Evolutionary conservation across 1,140 invertebrate genomes (phyloP), one percentile per base, ranked within the genome.

Genomic region (Apis florea): DNA sequence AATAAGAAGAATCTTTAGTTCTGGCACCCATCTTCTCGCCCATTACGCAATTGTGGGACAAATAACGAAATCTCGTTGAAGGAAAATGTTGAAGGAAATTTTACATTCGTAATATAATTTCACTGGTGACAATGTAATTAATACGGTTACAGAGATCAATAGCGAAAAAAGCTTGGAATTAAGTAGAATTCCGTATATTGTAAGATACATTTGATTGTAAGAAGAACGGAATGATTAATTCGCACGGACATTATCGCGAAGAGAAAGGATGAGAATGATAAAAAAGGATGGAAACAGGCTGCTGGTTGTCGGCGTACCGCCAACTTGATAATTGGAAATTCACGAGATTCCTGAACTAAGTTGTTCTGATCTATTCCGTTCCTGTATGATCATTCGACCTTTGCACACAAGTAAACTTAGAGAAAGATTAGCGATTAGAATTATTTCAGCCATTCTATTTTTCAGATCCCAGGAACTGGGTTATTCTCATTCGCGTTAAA

Each of bases 321-420:
- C 86, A 89, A 90, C 85, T 91, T 91, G 90, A 90, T 92, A 90
- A 91, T 90, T 91, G 89, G 91, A 92, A 92, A 92, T 92, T 92
- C 90, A 90, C 90, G 85, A 89, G 85, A 91, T 92, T 91, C 90
- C 87, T 87, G 89, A 91, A 91, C 89, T 89, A 90, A 90, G 89
- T 92, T 91, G 88, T 90, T 86, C 85, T 85, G 86, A 87, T 87
- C 89, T 88, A 84, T 85, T 89, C 85, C 83, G 84, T 79, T 82
- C 89, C 58, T 63, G 40, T 73, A 77, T 76, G 68, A 64, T 51
- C 79, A 69, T 53, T 73, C 78, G 74, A 85, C 78, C 85, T 85
- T 72, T 61, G 64, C 69, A 69, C 70, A 72, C 64, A 47, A 19
- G 47, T 67, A 76, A 86, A 79, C 82, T 69, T 40, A 5, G 26